Evolutionary conservation across 2,113 vertebrate genomes (phyloP).

Genomic region (Scalopus aquaticus): DNA sequence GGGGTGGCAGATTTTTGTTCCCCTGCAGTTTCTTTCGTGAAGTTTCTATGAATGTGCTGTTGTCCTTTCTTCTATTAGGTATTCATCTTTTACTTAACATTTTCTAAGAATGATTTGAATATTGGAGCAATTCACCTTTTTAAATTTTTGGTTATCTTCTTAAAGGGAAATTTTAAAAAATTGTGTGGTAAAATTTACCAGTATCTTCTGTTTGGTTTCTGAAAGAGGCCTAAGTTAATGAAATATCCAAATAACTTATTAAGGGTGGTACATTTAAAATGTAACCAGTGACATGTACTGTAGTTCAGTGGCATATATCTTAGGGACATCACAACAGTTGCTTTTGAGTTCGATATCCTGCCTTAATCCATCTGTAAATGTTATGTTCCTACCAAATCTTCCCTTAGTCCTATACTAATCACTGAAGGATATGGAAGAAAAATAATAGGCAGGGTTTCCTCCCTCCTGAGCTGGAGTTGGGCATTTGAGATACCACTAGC

Average conservation of each 20-base stretch:
- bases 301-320: neutral
- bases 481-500: neutral
- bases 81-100: neutral
- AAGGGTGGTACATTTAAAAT: neutral
- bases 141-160: neutral
- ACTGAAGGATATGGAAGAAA: neutral
- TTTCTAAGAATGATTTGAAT: slow-evolving; percentile 40
- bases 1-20: too few species aligned
- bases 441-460: neutral
- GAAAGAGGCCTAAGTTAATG: slow-evolving; percentile 22
- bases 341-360: neutral
- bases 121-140: neutral
- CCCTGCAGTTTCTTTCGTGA: neutral
- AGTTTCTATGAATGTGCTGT: neutral
- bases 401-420: neutral
- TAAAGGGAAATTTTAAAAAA: neutral
- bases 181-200: slow-evolving; percentile 21
- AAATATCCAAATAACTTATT: neutral
- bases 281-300: neutral
- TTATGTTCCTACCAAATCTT: neutral
- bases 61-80: slow-evolving; percentile 11
- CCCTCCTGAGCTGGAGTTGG: neutral
- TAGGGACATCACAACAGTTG: neutral
- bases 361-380: neutral
- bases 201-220: slow-evolving; percentile 39